Percentiles rank a stretch among this genome's conserved stretches.
These are phyloP conservation scores for Physeter macrocephalus DNA, from an alignment of 2,113 vertebrate genomes.

Conservation along the genomic window DNA sequence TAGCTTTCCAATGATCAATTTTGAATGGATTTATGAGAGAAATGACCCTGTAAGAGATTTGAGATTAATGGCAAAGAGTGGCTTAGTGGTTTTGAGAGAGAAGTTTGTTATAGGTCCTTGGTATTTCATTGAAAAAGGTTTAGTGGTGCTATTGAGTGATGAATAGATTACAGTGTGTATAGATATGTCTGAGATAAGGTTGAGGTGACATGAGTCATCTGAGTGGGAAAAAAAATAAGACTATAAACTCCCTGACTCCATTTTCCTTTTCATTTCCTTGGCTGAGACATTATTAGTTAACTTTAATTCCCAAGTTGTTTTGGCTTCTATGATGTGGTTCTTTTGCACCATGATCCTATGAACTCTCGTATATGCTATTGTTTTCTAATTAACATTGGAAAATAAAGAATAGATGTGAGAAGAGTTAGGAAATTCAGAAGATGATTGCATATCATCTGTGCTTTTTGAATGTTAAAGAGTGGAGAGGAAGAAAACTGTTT, in stretches of 20 bases:
- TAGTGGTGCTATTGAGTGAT: background rate
- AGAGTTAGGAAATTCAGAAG: background rate
- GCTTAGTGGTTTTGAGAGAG: background rate
- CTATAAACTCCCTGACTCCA: background rate
- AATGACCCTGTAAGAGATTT: background rate
- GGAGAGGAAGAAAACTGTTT: background rate
- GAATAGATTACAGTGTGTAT: background rate
- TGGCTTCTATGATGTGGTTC: background rate
- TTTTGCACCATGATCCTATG: background rate
- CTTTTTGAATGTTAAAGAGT: background rate
- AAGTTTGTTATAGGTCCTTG: background rate
- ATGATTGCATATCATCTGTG: background rate
- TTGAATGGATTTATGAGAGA: background rate
- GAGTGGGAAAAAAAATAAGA: background rate
- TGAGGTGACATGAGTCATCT: background rate
- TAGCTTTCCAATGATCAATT: background rate
- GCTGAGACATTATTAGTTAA: background rate
- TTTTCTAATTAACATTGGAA: background rate
- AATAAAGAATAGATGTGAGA: background rate
- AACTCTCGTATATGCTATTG: background rate
- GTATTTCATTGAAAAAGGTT: background rate
- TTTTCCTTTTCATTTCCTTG: background rate
- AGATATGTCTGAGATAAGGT: background rate
- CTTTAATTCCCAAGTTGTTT: background rate
- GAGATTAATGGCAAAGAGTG: background rate